Percentiles rank a stretch among this genome's conserved stretches.
Evolutionary conservation across 2,888 invertebrate genomes (phyloP).

Genomic region (Diaprepes abbreviatus): DNA sequence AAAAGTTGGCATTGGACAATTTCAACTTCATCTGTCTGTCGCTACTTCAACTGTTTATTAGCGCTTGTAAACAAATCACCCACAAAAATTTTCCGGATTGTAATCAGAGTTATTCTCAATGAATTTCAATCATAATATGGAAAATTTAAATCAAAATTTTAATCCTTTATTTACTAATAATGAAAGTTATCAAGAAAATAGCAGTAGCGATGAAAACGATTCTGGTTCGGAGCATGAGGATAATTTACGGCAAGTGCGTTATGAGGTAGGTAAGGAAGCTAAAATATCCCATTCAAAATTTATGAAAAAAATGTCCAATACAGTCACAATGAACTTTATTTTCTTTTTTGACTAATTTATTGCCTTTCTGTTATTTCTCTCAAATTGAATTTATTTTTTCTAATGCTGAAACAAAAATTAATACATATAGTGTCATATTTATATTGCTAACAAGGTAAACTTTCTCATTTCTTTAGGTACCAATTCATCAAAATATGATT

Average conservation of each 20-base stretch:
- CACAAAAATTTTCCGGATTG: conserved; percentile 2
- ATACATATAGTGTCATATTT: no score
- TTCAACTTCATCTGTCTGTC: conserved; percentile 59
- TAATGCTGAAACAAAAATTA: no score
- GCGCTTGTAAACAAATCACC: conserved; percentile 28
- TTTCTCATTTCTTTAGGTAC: conserved; percentile 25
- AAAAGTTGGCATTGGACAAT: conserved; percentile 59
- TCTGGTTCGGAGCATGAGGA: conserved; percentile 63
- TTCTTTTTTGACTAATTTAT: no score
- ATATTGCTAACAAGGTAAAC: no score
- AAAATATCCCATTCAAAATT: no score
- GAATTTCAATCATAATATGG: conserved; percentile 35
- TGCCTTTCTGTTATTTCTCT: no score
- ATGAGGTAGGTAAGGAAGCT: conserved; percentile 41
- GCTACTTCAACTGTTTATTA: conserved; percentile 54
- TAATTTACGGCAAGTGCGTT: conserved; percentile 71
- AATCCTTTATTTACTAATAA: conserved; percentile 31
- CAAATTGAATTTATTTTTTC: no score
- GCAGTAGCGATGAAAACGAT: conserved; percentile 62
- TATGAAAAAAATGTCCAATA: no score
- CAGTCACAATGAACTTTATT: no score
- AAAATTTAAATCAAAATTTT: conserved; percentile 32
- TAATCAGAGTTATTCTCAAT: no score
- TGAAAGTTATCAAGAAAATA: conserved; percentile 50
- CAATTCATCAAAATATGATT: conserved; percentile 39